These are phyloP conservation scores for Callipepla californica DNA, from an alignment of 2,113 vertebrate genomes.

Conservation along the genomic window DNA sequence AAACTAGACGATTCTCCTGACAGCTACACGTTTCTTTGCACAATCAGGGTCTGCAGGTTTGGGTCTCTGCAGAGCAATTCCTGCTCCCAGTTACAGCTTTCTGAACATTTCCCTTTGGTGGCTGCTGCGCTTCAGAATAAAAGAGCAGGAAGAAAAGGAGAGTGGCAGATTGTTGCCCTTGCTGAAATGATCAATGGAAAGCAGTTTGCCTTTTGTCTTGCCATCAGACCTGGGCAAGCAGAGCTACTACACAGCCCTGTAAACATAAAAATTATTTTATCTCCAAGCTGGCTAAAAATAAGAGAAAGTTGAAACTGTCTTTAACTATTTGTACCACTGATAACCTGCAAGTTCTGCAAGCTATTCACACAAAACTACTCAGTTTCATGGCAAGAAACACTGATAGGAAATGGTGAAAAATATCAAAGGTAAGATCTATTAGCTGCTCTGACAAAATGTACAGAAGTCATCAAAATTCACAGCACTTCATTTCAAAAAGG, in stretches of 20 bases:
- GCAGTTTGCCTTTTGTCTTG: conserved; percentile 27
- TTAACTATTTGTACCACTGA: neutral
- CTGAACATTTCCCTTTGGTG: conserved; percentile 12
- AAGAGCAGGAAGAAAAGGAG: conserved; percentile 47
- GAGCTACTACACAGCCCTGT: neutral
- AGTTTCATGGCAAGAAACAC: neutral
- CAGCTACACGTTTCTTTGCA: neutral
- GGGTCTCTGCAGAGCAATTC: conserved; percentile 36
- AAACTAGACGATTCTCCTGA: neutral
- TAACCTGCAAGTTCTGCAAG: neutral
- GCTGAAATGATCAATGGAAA: conserved; percentile 47
- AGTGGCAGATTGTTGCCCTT: neutral
- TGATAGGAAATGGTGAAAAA: neutral
- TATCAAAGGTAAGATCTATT: neutral
- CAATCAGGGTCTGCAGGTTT: neutral
- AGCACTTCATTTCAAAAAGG: neutral
- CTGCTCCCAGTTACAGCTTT: conserved; percentile 27
- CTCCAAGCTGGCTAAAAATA: neutral
- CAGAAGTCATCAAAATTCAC: neutral
- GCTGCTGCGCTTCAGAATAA: conserved; percentile 21
- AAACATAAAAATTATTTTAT: neutral
- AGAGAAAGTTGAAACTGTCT: neutral
- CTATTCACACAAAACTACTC: neutral
- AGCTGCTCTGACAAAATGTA: neutral
- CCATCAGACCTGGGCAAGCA: neutral